These are phyloP conservation scores for Mormyrops boulengeri DNA, from an alignment of 2,797 vertebrate genomes.

Conservation along the genomic window DNA sequence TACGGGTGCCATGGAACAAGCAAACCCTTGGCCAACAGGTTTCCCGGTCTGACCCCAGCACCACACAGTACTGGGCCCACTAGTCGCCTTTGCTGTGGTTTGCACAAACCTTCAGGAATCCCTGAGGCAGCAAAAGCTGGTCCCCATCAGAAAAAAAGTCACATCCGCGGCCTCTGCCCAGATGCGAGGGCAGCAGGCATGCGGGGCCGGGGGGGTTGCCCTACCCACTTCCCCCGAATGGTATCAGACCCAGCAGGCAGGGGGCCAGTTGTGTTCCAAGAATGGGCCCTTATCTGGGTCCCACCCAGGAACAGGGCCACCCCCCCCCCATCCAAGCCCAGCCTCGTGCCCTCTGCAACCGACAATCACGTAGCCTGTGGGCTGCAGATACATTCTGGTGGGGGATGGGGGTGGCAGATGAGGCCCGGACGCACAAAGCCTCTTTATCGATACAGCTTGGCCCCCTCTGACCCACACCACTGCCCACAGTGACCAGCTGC, in stretches of 20 bases:
- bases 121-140: neutral
- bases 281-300: conserved; percentile 11
- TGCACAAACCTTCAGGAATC: neutral
- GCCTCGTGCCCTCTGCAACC: neutral
- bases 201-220: neutral
- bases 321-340: neutral
- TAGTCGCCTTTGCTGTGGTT: neutral
- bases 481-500: neutral
- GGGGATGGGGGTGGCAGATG: neutral
- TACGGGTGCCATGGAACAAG: neutral
- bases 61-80: neutral
- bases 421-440: neutral
- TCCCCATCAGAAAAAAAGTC: neutral
- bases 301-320: conserved; percentile 3
- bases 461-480: neutral
- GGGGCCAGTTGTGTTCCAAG: neutral
- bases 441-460: neutral
- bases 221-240: conserved; percentile 8
- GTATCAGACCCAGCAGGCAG: conserved; percentile 9
- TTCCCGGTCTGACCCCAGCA: neutral
- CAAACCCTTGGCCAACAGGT: neutral
- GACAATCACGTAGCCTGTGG: neutral
- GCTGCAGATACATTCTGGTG: neutral
- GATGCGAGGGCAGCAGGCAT: neutral
- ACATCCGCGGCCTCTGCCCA: neutral